Base-by-base conservation (phyloP, 2,113 vertebrate species). In the Anolis sagrei region DNA sequence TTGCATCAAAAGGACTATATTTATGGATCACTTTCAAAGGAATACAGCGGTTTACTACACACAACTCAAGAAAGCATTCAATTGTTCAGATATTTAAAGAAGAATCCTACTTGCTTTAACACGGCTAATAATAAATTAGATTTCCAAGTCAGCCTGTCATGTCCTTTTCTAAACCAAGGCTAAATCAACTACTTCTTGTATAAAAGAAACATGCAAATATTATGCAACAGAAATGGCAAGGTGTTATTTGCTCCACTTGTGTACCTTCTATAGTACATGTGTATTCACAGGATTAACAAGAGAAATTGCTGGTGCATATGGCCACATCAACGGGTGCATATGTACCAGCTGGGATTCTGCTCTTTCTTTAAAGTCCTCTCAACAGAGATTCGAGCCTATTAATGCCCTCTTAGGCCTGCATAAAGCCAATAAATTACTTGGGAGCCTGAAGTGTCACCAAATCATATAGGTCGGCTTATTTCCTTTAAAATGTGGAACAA, bases 371-470 rank as follows among this genome's bases (percentile, higher is more conserved):
- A 83, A 83, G n/a, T 7, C n/a, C 8, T 61, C 51, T 62, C 62
- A 27, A 62, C 51, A 73, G 19, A 82, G 64, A 79, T 73, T 83
- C 68, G 51, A 62, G 23, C 72, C 66, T 39, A 83, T 79, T 83
- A 54, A 79, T 74, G 23, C 66, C 36, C 62, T 70, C 62, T 76
- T 76, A 76, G 48, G 66, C 48, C 76, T 82, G 29, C 79, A 23
- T 88, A 83, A 86, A 32, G 34, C 7, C 0, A 72, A 64, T 54
- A 88, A 4, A 3, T 1, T 51, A 82, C 85, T 83, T 13, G 9
- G 34, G 32, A 87, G 88, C 88, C 1, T 18, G 86, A 27, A 81
- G 64, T 32, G n/a, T 39, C 70, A 77, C 66, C 64, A 73, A 69
- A 4, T 72, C 89, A 86, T 79, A 66, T 39, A 8, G 0, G 2